These are phyloP conservation scores for Anadara kagoshimensis DNA, from an alignment of 1,140 invertebrate genomes.

Conservation along the genomic window DNA sequence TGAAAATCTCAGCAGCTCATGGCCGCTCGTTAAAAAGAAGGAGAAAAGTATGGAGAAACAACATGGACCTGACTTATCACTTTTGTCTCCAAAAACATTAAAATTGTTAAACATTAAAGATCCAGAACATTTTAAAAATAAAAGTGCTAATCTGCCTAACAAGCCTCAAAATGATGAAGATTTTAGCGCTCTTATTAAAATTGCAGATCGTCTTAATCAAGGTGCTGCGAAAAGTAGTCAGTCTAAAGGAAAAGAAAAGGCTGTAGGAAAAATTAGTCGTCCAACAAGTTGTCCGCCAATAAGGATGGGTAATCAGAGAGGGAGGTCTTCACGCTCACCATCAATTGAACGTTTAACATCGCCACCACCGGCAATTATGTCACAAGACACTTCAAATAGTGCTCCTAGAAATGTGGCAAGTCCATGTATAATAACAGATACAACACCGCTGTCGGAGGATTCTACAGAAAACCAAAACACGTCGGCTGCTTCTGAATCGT, in stretches of 20 bases:
- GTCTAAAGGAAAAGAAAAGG: slow-evolving; percentile 21
- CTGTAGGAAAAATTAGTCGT: neutral
- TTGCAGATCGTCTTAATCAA: slow-evolving; percentile 65
- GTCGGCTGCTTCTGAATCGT: no score
- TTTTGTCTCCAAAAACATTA: slow-evolving; percentile 64
- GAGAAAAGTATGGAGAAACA: slow-evolving; percentile 4
- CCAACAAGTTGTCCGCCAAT: slow-evolving; percentile 6
- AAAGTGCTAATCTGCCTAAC: neutral
- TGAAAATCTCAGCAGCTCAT: slow-evolving; percentile 35
- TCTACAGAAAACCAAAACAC: no score
- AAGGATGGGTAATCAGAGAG: neutral
- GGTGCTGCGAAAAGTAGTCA: slow-evolving; percentile 58
- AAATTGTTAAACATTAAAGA: slow-evolving; percentile 60
- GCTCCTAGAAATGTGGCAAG: no score
- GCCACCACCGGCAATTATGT: slow-evolving; percentile 1
- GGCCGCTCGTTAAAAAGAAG: slow-evolving; percentile 34
- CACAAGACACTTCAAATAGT: no score
- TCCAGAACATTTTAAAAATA: slow-evolving; percentile 40
- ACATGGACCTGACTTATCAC: slow-evolving; percentile 34
- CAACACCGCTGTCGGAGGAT: no score
- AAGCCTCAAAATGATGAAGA: slow-evolving; percentile 41
- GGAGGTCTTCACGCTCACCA: slow-evolving; percentile 12
- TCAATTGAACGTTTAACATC: slow-evolving; percentile 22
- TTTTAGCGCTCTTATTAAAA: slow-evolving; percentile 54
- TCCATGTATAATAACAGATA: no score